phyloP scores from a whole-genome alignment of 1,140 invertebrate genomes.

The Caenorhabditis inopinata region DNA sequence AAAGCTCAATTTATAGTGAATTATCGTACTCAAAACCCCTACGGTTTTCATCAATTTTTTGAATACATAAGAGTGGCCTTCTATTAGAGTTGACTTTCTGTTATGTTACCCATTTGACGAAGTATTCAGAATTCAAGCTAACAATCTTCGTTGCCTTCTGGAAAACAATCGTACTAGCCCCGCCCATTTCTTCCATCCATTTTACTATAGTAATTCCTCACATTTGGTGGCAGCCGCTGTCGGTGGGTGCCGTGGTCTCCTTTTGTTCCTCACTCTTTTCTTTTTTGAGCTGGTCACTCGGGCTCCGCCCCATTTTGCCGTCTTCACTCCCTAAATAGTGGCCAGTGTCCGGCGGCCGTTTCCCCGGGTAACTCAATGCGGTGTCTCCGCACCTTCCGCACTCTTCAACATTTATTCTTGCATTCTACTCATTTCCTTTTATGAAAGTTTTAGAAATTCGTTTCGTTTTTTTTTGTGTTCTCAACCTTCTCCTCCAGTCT shows the following conservation, averaged over 20 bases:
- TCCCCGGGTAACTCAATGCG: not conserved
- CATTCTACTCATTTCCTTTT: constrained; percentile 3
- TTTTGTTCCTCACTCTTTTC: not conserved
- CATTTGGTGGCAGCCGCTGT: not conserved
- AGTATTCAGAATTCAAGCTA: too few species aligned
- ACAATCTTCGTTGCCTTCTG: too few species aligned
- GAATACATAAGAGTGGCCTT: too few species aligned
- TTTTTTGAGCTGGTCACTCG: not conserved
- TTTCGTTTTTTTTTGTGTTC: not conserved
- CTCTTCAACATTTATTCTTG: not conserved
- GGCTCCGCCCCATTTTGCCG: not conserved
- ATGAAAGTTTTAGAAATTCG: not conserved
- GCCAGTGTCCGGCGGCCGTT: not conserved
- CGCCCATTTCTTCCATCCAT: not conserved
- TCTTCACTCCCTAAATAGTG: constrained; percentile 1
- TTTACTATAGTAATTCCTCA: constrained; percentile 16
- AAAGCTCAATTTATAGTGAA: too few species aligned
- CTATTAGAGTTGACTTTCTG: too few species aligned
- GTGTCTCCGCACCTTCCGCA: constrained; percentile 6
- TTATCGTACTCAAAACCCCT: too few species aligned
- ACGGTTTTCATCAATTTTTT: too few species aligned
- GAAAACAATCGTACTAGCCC: not conserved
- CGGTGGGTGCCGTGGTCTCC: not conserved
- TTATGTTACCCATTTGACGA: too few species aligned
- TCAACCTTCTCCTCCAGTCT: constrained; percentile 17